These are phyloP conservation scores for Lucinisca nassula DNA, from an alignment of 2,888 invertebrate genomes.

Conservation along the genomic window DNA sequence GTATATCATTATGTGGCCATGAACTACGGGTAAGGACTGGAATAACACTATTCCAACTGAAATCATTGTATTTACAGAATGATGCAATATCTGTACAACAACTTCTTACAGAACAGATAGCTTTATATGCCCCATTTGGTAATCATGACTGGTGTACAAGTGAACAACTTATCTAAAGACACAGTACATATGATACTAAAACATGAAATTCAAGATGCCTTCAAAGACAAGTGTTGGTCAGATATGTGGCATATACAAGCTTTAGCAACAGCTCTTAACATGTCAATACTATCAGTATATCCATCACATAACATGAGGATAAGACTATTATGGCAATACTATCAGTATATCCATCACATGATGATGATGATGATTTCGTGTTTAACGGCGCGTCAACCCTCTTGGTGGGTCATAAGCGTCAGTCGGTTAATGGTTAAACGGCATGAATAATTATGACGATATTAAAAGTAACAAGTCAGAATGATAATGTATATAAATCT, in stretches of 20 bases:
- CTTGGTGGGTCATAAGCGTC: too few relatives aligned
- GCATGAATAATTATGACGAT: too few relatives aligned
- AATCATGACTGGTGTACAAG: neutral
- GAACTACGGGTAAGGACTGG: neutral
- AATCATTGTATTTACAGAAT: neutral
- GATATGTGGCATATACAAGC: neutral
- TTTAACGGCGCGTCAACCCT: too few relatives aligned
- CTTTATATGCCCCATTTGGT: neutral
- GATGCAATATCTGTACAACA: neutral
- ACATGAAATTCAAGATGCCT: neutral
- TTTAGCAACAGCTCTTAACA: neutral
- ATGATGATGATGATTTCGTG: too few relatives aligned
- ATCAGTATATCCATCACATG: too few relatives aligned
- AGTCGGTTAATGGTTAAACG: too few relatives aligned
- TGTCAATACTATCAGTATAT: neutral
- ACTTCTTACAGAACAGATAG: neutral
- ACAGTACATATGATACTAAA: neutral
- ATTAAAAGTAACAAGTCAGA: too few relatives aligned
- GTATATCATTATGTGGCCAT: neutral
- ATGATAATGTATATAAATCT: too few relatives aligned
- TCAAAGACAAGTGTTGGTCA: neutral
- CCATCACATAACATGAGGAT: neutral
- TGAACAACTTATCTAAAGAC: neutral
- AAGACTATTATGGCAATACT: too few relatives aligned
- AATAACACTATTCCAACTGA: neutral